Base-by-base conservation (phyloP, 2,888 invertebrate species). In the Ectemnius continuus region DNA sequence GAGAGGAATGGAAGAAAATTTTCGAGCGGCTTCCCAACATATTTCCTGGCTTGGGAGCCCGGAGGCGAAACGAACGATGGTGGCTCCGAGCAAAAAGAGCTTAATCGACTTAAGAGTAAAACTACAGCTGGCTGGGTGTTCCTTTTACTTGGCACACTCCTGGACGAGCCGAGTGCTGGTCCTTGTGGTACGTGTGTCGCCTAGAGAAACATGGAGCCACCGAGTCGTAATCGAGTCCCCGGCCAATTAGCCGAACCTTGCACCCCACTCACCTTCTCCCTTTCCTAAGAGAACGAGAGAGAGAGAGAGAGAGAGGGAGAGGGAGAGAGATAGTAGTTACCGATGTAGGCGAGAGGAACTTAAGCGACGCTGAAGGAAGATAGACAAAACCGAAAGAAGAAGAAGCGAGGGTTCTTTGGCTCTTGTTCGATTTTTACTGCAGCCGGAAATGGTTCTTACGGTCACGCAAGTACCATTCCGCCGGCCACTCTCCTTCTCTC, bases 191-290 rank as follows among this genome's bases (percentile, higher is more conserved):
- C 86, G 88, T 88, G 88, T 84, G 82, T 82, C 78, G 87, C 86
- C 84, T 88, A 72, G 82, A 85, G 85, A 87, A 89, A 88, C 83
- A 87, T 78, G 64, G 52, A 63, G 47, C 74, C 72, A 73, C 79
- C 75, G 71, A 78, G 82, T 83, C 83, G 87, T 88, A 88, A 88
- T 89, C 87, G 86, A 88, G 87, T 89, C 88, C 84, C 86, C 79
- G 83, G 80, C 84, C 89, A 89, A 89, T 89, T 89, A 89, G 87
- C 78, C 76, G 75, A 81, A 79, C 81, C 85, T 85, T 81, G 83
- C 85, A 78, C 82, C 80, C 81, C 69, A 68, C 63, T 71, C 72
- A 72, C 70, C 60, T 69, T 71, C 66, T 58, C 18, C 13, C 28
- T 45, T 56, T n/a, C 36, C 14, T 59, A 36, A 6, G 28, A 62